These are phyloP conservation scores for Ochlodes sylvanus DNA, from an alignment of 2,888 invertebrate species.

Conservation along the genomic window DNA sequence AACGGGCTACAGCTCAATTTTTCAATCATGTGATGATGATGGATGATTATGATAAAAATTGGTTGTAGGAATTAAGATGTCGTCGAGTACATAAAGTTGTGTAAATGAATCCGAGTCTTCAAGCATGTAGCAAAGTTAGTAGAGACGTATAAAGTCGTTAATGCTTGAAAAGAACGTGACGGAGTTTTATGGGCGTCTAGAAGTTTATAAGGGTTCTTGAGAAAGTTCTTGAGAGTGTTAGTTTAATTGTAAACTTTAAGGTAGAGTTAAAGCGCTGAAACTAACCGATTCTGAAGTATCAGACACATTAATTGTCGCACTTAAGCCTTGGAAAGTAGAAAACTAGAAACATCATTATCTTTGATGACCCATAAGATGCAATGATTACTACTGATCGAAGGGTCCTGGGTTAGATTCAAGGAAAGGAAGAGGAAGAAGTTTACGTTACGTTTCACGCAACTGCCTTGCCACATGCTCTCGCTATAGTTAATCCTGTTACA, in stretches of 20 bases:
- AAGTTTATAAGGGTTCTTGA: slow-evolving; percentile 8
- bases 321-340: no score
- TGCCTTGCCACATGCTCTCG: neutral
- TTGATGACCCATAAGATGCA: no score
- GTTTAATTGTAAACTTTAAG: neutral
- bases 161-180: slow-evolving; percentile 5
- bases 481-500: neutral
- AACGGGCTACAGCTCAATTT: no score
- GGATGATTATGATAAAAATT: neutral
- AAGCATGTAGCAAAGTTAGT: slow-evolving; percentile 20
- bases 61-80: neutral
- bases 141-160: slow-evolving; percentile 20
- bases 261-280: no score
- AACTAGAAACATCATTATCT: no score
- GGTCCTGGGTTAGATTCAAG: no score
- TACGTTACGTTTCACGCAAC: no score
- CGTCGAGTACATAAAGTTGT: slow-evolving; percentile 10
- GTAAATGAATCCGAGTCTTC: neutral
- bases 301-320: no score
- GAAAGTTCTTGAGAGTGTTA: neutral
- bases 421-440: no score
- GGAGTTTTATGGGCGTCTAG: slow-evolving; percentile 12
- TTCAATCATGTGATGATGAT: no score
- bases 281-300: no score
- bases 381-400: no score